A percentile compares a stretch with the other conserved stretches of the same genome.
These are phyloP conservation scores for Marisa cornuarietis DNA, from an alignment of 1,140 invertebrate genomes.

Conservation along the genomic window DNA sequence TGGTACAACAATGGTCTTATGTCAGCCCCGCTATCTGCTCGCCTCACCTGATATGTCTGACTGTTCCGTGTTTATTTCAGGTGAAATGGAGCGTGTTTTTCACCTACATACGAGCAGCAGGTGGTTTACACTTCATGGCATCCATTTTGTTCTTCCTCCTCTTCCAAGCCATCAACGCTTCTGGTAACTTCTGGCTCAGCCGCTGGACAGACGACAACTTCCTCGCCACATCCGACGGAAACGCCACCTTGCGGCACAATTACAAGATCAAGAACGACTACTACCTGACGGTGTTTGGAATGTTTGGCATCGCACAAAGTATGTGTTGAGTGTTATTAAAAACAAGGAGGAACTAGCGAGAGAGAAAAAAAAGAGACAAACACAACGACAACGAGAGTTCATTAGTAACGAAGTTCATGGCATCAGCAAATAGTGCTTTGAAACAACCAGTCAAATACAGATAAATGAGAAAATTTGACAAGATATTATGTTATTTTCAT, in stretches of 20 bases:
- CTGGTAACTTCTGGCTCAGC: conserved; percentile 60
- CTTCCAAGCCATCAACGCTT: conserved; percentile 49
- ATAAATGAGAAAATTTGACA: no score
- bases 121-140: conserved; percentile 74
- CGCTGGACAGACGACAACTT: conserved; percentile 58
- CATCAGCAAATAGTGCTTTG: no score
- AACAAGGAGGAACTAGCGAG: no score
- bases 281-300: conserved; percentile 54
- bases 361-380: no score
- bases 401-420: no score
- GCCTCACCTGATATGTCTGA: no score
- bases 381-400: no score
- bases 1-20: no score
- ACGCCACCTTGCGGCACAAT: conserved; percentile 12
- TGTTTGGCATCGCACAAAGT: conserved; percentile 59
- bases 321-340: conserved; percentile 34
- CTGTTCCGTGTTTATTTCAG: conserved; percentile 63
- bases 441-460: no score
- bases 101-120: conserved; percentile 88
- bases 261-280: conserved; percentile 20
- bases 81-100: conserved; percentile 88
- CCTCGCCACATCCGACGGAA: conserved; percentile 26
- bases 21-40: no score
- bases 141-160: conserved; percentile 46
- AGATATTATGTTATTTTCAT: no score